Evolutionary conservation across 2,113 vertebrate genomes (phyloP).

Genomic region (Cynoglossus semilaevis): DNA sequence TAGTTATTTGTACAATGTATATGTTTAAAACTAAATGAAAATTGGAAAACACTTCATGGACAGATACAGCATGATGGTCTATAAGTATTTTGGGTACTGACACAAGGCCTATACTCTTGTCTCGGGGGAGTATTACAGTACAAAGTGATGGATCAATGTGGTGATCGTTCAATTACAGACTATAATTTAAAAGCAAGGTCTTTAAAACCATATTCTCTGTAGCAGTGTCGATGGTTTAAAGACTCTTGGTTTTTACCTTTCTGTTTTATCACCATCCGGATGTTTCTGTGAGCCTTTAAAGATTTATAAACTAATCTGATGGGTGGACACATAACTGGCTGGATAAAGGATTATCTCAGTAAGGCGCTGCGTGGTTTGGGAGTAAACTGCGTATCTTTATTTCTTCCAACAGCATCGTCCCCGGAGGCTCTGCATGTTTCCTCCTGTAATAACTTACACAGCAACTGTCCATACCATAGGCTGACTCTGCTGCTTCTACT

Average conservation of each 20-base stretch:
- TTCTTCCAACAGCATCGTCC: neutral
- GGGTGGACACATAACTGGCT: neutral
- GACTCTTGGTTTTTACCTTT: neutral
- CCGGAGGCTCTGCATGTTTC: neutral
- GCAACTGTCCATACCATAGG: neutral
- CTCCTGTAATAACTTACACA: conserved; percentile 6
- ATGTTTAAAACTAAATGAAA: no score
- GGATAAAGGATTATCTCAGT: conserved; percentile 7
- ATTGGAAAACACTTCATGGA: no score
- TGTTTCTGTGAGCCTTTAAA: neutral
- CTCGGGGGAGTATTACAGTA: no score
- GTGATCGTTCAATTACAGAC: no score
- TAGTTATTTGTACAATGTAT: no score
- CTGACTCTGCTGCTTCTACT: neutral
- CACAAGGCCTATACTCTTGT: no score
- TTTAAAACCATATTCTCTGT: no score
- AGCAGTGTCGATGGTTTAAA: neutral
- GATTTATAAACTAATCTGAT: neutral
- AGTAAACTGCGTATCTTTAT: conserved; percentile 6
- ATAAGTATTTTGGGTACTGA: no score
- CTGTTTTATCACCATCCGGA: neutral
- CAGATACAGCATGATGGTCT: no score
- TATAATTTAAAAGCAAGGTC: no score
- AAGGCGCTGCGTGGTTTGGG: neutral
- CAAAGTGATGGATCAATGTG: no score